Base-by-base conservation (phyloP, 2,797 vertebrate genomes). In the Telmatherina bonti region DNA sequence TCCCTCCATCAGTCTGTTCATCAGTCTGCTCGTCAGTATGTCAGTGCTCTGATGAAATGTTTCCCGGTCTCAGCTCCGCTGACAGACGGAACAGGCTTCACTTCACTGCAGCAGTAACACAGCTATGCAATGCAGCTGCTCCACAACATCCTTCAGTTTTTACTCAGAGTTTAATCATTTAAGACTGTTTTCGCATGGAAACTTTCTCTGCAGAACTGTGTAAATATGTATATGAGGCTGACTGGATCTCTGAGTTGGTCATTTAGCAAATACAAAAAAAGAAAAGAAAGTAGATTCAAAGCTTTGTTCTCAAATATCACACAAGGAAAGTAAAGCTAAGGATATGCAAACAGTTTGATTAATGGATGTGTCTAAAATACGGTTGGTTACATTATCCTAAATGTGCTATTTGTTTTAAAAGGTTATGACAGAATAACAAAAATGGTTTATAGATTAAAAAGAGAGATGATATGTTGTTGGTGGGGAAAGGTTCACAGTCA, bases 11-110 rank as follows among this genome's bases (percentile, higher is more conserved):
- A 36, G 43, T 58, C 76, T 43, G 65, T 88, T 79, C 80, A 78
- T 90, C 85, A 64, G 78, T 83, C 89, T 22, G 52, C 59, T 76
- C 29, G 52, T 87, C 84, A 13, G 64, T 86, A 75, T 81, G 85
- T 89, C 85, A 82, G 68, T 36, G 66, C 56, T 18, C 56, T 76
- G 80, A 73, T 70, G 61, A 85, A 83, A 85, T 38, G 59, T 74
- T 63, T 60, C 49, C 57, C 35, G 6, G 63, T 67, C 79, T 36
- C 53, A 67, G 63, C 68, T 79, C 41, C 30, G 66, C 74, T 74
- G 86, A 81, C 76, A 58, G 60, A 63, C 57, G 1, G 68, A 73
- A 58, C 63, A 58, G 59, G 65, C 43, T 58, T 74, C 67, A 67
- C 67, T 67, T 70, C 61, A 30, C 66, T 74, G 81, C 72, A 49